Evolutionary conservation across 2,113 vertebrate genomes (phyloP), one percentile per base, ranked within the genome.

Genomic region (Machaerirhynchus nigripectus): DNA sequence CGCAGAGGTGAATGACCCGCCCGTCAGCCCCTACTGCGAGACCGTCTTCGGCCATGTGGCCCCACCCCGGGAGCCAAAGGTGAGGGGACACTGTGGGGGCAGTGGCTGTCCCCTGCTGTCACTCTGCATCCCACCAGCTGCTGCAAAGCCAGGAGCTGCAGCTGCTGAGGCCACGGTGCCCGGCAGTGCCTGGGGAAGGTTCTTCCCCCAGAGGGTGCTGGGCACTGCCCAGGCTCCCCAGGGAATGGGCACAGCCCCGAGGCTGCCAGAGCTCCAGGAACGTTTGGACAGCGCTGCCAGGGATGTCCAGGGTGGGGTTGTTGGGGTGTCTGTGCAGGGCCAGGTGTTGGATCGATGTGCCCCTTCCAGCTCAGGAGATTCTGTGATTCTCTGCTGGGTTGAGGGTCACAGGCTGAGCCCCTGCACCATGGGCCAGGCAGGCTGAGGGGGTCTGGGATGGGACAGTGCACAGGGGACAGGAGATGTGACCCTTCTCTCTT

Each of bases 21-120:
- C 97, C 18, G 94, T 99, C 95, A 98, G 97, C 44, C 99, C 98
- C 11, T 99, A 99, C 97, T 98, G 98, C 18, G 98, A 99, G 93
- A 98, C 98, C 8, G 86, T 98, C 80, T 99, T 98, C 61, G 98
- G 98, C 56, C 97, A 75, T 8, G 85, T 86, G 47, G 90, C 94
- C 68, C 91, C 91, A 44, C 16, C 95, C 24, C 70, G 15, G 23
- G 89, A 94, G 31, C 55, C 59, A 69, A 98, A 99, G 98, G 98
- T 99, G 92, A 96, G 96, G 77, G 94, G 90, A 46, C 26, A 2
- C 35, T 7, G 9, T 7, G 44, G 61, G 37, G 40, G 5, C 21
- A 19, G 19, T 50, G 55, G 21, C 19, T 83, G 40, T 69, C 30
- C 75, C 37, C 59, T 63, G 35, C 27, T 8, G 2, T 21, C 59